Evolutionary conservation across 2,888 invertebrate genomes (phyloP).

Genomic region (Drosophila vallismaia): DNA sequence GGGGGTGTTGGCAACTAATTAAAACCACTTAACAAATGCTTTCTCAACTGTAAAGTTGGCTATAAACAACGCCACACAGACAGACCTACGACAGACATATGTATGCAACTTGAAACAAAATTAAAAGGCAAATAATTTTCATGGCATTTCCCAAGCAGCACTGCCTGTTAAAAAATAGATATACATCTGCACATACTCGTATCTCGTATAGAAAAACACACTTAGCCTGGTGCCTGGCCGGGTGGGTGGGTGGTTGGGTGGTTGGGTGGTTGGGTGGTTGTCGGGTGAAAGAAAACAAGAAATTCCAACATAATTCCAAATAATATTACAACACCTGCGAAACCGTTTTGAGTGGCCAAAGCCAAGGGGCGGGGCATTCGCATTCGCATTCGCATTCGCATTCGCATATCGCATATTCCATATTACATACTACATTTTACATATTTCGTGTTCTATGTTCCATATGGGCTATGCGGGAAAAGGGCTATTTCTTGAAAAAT

Average conservation of each 20-base stretch:
- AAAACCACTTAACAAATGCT: slow-evolving; percentile 76
- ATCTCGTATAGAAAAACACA: slow-evolving; percentile 10
- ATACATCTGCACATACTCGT: not conserved
- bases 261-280: not conserved
- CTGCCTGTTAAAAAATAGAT: slow-evolving; percentile 47
- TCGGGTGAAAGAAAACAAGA: slow-evolving; percentile 34
- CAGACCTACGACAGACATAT: slow-evolving; percentile 59
- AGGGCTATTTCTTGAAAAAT: slow-evolving; percentile 77
- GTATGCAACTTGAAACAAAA: slow-evolving; percentile 74
- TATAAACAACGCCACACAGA: slow-evolving; percentile 65
- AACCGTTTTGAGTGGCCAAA: slow-evolving; percentile 63
- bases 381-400: not conserved
- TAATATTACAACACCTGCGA: slow-evolving; percentile 77
- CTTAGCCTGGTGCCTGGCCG: slow-evolving; percentile 26
- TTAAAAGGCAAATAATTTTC: slow-evolving; percentile 79
- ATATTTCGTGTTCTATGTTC: not conserved
- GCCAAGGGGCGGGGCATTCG: not conserved
- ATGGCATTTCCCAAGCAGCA: slow-evolving; percentile 57
- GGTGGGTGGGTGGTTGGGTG: not conserved
- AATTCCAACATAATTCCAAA: slow-evolving; percentile 75
- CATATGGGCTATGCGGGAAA: slow-evolving; percentile 54
- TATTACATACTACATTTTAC: slow-evolving; percentile 3
- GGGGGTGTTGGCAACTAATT: slow-evolving; percentile 64
- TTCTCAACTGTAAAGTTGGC: slow-evolving; percentile 80
- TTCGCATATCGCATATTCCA: not conserved